phyloP scores from a whole-genome alignment of 2,113 vertebrate genomes.

The Tetrao urogallus region DNA sequence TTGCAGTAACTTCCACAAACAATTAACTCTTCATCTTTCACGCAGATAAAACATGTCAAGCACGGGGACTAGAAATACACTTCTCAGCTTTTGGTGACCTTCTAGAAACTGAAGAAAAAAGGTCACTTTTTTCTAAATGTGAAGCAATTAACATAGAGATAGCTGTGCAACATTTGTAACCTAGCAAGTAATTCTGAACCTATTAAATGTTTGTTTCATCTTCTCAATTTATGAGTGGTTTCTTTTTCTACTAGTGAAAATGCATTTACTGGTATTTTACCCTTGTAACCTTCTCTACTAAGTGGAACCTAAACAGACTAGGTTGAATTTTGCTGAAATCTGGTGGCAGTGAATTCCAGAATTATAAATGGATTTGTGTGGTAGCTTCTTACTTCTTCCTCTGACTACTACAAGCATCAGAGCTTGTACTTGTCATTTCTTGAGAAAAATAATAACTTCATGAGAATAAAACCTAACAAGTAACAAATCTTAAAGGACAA shows the following conservation, averaged over 20 bases:
- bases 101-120: background rate
- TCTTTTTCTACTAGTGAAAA: background rate
- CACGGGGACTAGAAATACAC: background rate
- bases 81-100: background rate
- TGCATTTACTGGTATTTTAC: background rate
- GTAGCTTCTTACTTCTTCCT: background rate
- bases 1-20: background rate
- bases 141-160: background rate
- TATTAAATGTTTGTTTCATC: background rate
- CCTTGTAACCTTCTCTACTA: background rate
- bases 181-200: background rate
- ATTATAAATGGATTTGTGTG: background rate
- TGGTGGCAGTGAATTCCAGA: background rate
- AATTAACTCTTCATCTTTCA: background rate
- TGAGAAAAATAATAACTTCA: background rate
- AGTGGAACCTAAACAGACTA: background rate
- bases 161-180: background rate
- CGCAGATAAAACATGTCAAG: background rate
- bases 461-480: background rate
- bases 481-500: background rate
- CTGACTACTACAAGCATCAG: background rate
- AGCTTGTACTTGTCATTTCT: background rate
- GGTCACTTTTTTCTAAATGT: no score
- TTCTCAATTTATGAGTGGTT: background rate
- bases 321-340: background rate